phyloP scores from a whole-genome alignment of 2,888 invertebrate species.

The Tenthredo amoena region DNA sequence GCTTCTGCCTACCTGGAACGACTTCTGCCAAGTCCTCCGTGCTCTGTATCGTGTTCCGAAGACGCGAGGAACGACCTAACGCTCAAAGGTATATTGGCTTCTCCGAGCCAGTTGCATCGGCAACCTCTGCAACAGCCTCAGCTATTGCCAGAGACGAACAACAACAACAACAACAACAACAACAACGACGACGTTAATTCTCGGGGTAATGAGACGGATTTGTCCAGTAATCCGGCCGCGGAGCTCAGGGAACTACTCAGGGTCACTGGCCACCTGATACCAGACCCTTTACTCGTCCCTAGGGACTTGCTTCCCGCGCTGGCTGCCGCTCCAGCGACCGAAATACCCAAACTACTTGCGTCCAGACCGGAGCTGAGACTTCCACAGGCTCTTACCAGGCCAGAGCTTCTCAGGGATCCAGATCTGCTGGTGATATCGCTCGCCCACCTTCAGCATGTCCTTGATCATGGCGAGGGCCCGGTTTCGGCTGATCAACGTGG shows the following conservation, averaged over 20 bases:
- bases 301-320: conserved; percentile 87
- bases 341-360: conserved; percentile 87
- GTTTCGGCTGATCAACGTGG: conserved; percentile 79
- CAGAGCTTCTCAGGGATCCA: conserved; percentile 87
- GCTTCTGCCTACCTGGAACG: conserved; percentile 80
- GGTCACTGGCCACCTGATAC: conserved; percentile 85
- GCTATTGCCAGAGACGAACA: conserved; percentile 28
- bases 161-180: conserved; percentile 36
- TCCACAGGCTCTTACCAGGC: conserved; percentile 87
- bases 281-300: conserved; percentile 90
- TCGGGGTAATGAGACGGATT: neutral
- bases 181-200: neutral
- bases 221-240: conserved; percentile 80
- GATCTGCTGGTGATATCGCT: conserved; percentile 89
- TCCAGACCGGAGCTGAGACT: conserved; percentile 87
- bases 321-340: conserved; percentile 86
- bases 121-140: conserved; percentile 50
- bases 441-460: conserved; percentile 82
- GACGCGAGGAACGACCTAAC: conserved; percentile 82
- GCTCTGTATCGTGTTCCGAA: conserved; percentile 86
- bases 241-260: conserved; percentile 86
- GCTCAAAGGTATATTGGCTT: conserved; percentile 64
- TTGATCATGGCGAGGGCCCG: conserved; percentile 71
- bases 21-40: conserved; percentile 84
- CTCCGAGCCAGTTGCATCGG: conserved; percentile 58